Evolutionary conservation across 2,797 vertebrate genomes (phyloP).

Genomic region (Eulemur mongoz): DNA sequence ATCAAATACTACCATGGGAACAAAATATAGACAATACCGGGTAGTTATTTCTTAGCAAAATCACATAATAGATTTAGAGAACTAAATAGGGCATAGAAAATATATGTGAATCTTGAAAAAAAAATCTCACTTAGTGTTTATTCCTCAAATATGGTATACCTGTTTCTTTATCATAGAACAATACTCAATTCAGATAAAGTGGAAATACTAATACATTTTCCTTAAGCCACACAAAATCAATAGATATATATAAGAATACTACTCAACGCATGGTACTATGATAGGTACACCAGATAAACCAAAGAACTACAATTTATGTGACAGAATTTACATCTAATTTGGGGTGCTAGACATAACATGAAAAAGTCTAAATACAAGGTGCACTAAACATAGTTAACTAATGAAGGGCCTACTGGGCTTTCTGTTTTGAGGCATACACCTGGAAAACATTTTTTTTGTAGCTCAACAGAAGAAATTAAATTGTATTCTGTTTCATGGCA

Average conservation of each 20-base stretch:
- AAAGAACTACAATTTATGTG: background rate
- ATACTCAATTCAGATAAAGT: background rate
- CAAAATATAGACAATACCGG: background rate
- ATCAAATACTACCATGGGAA: background rate
- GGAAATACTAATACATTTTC: background rate
- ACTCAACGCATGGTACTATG: background rate
- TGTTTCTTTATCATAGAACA: background rate
- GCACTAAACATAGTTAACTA: background rate
- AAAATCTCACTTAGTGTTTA: background rate
- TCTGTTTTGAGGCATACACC: background rate
- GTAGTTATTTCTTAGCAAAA: slow-evolving; percentile 17
- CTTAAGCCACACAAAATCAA: background rate
- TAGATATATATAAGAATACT: background rate
- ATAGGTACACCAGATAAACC: background rate
- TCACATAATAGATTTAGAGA: background rate
- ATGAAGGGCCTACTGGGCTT: background rate
- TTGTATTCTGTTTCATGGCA: background rate
- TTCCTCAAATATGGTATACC: background rate
- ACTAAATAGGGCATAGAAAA: background rate
- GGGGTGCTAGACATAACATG: background rate
- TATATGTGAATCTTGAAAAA: background rate
- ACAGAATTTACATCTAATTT: background rate
- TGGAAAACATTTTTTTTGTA: background rate
- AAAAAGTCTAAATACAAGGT: background rate
- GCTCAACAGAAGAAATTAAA: background rate